A percentile compares a stretch with the other conserved stretches of the same genome.
These are phyloP conservation scores for Nysson spinosus DNA, from an alignment of 2,888 invertebrate genomes.

Conservation along the genomic window DNA sequence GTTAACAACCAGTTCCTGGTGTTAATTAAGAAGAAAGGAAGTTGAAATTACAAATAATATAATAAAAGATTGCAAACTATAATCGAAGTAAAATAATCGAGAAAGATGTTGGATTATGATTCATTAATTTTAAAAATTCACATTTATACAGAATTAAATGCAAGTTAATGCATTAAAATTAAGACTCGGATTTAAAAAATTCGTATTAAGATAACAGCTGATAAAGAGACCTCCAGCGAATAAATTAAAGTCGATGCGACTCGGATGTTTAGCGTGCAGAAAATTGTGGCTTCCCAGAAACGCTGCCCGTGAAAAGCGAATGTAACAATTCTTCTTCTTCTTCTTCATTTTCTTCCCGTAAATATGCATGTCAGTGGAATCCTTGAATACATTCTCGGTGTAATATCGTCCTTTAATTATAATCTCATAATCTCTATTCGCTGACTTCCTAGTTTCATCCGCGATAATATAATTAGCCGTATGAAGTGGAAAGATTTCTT, in stretches of 20 bases:
- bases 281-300: constrained; percentile 29
- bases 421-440: constrained; percentile 16
- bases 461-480: constrained; percentile 9
- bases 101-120: no score
- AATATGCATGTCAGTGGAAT: constrained; percentile 23
- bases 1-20: no score
- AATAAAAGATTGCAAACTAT: no score
- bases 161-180: no score
- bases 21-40: no score
- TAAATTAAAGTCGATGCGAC: neutral
- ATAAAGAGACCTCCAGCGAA: neutral
- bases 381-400: constrained; percentile 6
- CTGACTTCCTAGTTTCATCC: neutral
- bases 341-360: neutral
- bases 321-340: constrained; percentile 12
- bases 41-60: no score
- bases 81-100: no score
- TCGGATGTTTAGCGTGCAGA: constrained; percentile 32
- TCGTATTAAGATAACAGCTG: no score
- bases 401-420: constrained; percentile 23
- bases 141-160: no score
- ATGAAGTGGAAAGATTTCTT: neutral
- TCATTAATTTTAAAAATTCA: no score
- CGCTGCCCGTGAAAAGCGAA: constrained; percentile 2
- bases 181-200: no score